These are phyloP conservation scores for Pipistrellus nathusii DNA, from an alignment of 2,797 vertebrate species.

Conservation along the genomic window DNA sequence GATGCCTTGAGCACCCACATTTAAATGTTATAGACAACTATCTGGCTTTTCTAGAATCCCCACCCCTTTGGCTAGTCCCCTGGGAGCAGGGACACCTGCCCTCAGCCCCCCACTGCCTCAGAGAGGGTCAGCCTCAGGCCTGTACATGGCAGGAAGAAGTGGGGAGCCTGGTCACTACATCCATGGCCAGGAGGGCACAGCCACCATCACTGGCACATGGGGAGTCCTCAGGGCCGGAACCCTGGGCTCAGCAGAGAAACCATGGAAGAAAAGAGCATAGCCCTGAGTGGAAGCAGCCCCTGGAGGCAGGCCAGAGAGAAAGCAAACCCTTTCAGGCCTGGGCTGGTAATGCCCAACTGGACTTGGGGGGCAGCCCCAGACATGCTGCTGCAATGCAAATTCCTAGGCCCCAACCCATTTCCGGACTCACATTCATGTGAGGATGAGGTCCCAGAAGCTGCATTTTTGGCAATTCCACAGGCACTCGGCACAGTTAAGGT, in stretches of 20 bases:
- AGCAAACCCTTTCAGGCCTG: neutral
- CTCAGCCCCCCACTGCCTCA: neutral
- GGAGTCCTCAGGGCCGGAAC: neutral
- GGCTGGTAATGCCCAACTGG: neutral
- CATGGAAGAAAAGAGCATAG: rapidly evolving
- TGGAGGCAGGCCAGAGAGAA: neutral
- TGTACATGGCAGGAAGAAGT: neutral
- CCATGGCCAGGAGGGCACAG: neutral
- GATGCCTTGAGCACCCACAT: neutral
- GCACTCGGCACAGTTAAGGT: no score
- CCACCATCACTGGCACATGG: neutral
- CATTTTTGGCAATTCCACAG: neutral
- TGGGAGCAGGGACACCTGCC: neutral
- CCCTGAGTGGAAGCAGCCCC: neutral
- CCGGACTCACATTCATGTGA: neutral
- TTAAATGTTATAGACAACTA: neutral
- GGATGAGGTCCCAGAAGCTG: neutral
- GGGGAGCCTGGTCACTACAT: neutral
- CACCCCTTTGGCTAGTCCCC: neutral
- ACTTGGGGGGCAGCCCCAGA: neutral
- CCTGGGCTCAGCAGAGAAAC: neutral
- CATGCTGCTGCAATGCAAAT: neutral
- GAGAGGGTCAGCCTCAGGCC: neutral
- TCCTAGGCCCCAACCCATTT: neutral
- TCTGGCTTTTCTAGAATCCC: neutral